These are phyloP conservation scores for Caenorhabditis drosophilae DNA, from an alignment of 2,888 invertebrate genomes.

Conservation along the genomic window DNA sequence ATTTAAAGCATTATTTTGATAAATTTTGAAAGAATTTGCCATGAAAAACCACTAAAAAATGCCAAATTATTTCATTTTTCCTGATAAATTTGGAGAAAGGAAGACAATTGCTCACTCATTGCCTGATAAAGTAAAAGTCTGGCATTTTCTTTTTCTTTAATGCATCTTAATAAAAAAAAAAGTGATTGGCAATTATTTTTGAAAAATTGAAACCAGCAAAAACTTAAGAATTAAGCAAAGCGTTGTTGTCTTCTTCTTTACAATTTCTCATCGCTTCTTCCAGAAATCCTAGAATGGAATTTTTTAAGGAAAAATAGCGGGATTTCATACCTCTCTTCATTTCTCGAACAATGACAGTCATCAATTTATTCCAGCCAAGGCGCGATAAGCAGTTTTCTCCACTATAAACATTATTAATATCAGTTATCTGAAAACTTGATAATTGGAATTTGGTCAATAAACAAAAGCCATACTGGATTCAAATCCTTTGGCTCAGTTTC, in stretches of 20 bases:
- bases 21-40: too few species aligned
- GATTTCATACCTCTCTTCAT: constrained; percentile 59
- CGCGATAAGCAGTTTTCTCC: constrained; percentile 56
- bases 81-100: too few species aligned
- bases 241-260: constrained; percentile 59
- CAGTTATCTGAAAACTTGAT: constrained; percentile 36
- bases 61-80: too few species aligned
- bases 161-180: too few species aligned
- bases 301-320: too few species aligned
- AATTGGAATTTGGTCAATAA: too few species aligned
- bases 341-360: constrained; percentile 62
- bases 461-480: constrained; percentile 15
- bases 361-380: constrained; percentile 62
- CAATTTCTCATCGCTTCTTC: constrained; percentile 65
- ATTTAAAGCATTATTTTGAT: too few species aligned
- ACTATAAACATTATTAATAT: constrained; percentile 43
- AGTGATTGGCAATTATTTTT: neutral
- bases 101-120: too few species aligned
- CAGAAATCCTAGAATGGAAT: constrained; percentile 53
- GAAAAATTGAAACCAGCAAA: too few species aligned
- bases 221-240: constrained; percentile 37
- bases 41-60: too few species aligned
- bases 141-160: too few species aligned
- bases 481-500: constrained; percentile 19
- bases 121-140: too few species aligned